Percentiles rank a stretch among this genome's conserved stretches.
phyloP scores from a whole-genome alignment of 2,888 invertebrate species.

The Athripsodes cinereus region DNA sequence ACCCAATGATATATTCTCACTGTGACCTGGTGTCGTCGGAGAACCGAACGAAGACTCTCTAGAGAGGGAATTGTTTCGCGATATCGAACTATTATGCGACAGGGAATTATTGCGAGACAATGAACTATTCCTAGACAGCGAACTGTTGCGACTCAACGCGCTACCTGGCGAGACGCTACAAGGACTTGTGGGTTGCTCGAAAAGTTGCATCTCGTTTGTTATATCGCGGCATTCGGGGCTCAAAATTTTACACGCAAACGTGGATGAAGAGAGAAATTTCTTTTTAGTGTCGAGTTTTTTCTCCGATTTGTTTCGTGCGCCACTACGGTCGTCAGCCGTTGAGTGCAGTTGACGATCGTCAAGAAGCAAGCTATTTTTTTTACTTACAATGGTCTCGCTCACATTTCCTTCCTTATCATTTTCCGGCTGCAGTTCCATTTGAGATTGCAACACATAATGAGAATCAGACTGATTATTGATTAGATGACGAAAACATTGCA shows the following conservation, averaged over 20 bases:
- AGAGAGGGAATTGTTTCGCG: slow-evolving; percentile 7
- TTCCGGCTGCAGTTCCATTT: slow-evolving; percentile 37
- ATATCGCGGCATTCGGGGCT: slow-evolving; percentile 6
- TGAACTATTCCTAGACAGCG: neutral
- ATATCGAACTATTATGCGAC: slow-evolving; percentile 1
- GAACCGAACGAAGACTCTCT: slow-evolving; percentile 13
- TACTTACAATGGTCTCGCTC: slow-evolving; percentile 39
- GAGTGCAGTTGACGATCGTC: neutral
- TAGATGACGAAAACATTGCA: slow-evolving; percentile 8
- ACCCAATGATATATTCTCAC: slow-evolving; percentile 15
- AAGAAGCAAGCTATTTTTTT: neutral
- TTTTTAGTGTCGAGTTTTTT: slow-evolving; percentile 3
- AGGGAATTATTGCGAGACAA: neutral
- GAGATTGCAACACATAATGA: slow-evolving; percentile 28
- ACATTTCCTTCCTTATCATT: slow-evolving; percentile 34
- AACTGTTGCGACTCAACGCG: neutral
- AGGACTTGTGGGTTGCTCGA: neutral
- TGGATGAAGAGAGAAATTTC: slow-evolving; percentile 1
- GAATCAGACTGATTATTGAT: slow-evolving; percentile 25
- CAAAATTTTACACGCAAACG: neutral
- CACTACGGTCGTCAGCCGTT: neutral
- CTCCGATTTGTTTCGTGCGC: neutral
- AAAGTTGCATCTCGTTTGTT: slow-evolving; percentile 2
- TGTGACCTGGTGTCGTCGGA: neutral
- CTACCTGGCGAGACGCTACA: slow-evolving; percentile 3